Percentiles rank a stretch among this genome's conserved stretches.
phyloP scores from a whole-genome alignment of 2,113 vertebrate genomes.

The Apeltes quadracus region DNA sequence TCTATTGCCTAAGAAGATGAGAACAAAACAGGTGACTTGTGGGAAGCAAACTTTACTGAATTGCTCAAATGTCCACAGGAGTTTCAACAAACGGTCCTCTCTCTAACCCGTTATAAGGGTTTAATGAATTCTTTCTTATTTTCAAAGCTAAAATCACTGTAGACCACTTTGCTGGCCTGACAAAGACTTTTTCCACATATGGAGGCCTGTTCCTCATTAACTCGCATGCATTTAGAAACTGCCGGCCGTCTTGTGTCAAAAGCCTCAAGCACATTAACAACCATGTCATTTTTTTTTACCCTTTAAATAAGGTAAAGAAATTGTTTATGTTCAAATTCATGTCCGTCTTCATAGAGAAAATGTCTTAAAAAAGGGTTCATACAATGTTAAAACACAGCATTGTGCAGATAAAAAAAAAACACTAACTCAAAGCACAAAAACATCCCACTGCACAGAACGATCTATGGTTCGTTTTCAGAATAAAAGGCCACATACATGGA shows the following conservation, averaged over 20 bases:
- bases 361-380: conserved; percentile 18
- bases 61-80: conserved; percentile 5
- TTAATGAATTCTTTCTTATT: conserved; percentile 2
- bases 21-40: conserved; percentile 32
- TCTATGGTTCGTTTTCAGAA: conserved; percentile 43
- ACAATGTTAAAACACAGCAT: conserved; percentile 15
- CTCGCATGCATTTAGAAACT: conserved; percentile 29
- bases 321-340: conserved; percentile 59
- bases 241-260: conserved; percentile 6
- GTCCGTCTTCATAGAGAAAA: conserved; percentile 38
- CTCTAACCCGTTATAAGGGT: conserved; percentile 36
- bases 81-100: conserved; percentile 19
- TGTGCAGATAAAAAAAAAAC: conserved; percentile 29
- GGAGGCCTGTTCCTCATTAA: conserved; percentile 14
- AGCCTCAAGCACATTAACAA: conserved; percentile 19
- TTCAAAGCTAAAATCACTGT: conserved; percentile 11
- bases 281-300: not conserved
- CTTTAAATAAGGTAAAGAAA: conserved; percentile 1
- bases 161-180: conserved; percentile 32
- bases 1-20: conserved; percentile 13
- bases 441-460: conserved; percentile 22
- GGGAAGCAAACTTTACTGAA: conserved; percentile 10
- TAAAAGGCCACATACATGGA: conserved; percentile 41
- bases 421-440: conserved; percentile 37
- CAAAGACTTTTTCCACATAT: conserved; percentile 29